Base-by-base conservation (phyloP, 2,797 vertebrate genomes). In the Gorsachius magnificus region DNA sequence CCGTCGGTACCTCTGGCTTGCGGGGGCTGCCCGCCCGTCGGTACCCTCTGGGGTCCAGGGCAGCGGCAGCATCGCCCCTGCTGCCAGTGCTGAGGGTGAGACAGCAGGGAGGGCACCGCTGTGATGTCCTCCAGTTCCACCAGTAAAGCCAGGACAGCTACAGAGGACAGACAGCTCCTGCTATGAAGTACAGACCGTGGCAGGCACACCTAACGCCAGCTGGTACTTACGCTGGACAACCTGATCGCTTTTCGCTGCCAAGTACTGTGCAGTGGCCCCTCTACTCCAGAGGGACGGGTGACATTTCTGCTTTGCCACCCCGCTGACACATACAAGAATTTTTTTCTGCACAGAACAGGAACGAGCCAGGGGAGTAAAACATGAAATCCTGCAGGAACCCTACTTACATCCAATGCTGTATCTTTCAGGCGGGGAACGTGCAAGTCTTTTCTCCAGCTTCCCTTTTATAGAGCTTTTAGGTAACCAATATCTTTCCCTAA, bases 51-150 rank as follows among this genome's bases (percentile, higher is more conserved):
- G 6, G 33, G 2, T 8, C 29, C 3, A 6, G 1, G 28, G 28
- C 56, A 50, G 24, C 63, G 6, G 63, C 38, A 38, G n/a, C 51
- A 21, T 18, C 19, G 2, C 24, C 21, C 60, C 31, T 25, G 36
- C 36, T 31, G 75, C 64, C 15, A 22, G 16, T 19, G 29, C 35
- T 5, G 5, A 3, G 33, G 0, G 9, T 1, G 28, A 20, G 50
- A 17, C 21, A 8, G 25, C 33, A 12, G 25, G 1, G 10, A 11
- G 38, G 69, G 25, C 70, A 31, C 21, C 10, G 1, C n/a, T 10
- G 29, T 0, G n/a, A 3, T 0, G 4, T 4, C 33, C 33, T 22
- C 60, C 60, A 5, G 21, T 6, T 13, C 18, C 1, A 9, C 2
- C 48, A 14, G 25, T 6, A 19, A 3, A 50, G 12, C 31, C 26